phyloP scores from a whole-genome alignment of 2,797 vertebrate species.

The Hippocampus kuda region DNA sequence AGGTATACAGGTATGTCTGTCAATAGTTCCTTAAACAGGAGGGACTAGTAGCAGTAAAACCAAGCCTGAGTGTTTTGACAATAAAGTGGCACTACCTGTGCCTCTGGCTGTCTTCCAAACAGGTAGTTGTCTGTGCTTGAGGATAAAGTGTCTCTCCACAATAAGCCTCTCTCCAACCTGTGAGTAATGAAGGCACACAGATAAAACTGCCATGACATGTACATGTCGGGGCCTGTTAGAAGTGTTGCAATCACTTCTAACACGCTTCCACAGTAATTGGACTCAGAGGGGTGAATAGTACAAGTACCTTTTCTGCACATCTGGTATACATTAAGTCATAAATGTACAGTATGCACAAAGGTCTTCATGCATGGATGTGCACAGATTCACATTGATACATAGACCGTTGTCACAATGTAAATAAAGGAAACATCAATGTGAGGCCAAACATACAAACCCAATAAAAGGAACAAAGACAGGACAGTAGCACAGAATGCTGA shows the following conservation, averaged over 20 bases:
- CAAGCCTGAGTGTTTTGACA: constrained; percentile 3
- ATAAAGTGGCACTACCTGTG: constrained; percentile 15
- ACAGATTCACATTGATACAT: neutral
- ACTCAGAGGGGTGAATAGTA: neutral
- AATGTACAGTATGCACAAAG: neutral
- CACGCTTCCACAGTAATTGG: constrained; percentile 5
- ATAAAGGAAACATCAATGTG: too few relatives aligned
- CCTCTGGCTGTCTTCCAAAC: constrained; percentile 18
- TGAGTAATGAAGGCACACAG: constrained; percentile 13
- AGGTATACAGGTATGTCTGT: neutral
- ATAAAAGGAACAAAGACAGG: too few relatives aligned
- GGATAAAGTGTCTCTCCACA: constrained; percentile 33
- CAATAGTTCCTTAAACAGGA: neutral
- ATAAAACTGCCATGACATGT: constrained; percentile 13
- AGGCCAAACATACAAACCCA: too few relatives aligned
- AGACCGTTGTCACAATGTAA: too few relatives aligned
- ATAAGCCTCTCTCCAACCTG: constrained; percentile 17
- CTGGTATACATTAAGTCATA: neutral
- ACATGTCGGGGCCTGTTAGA: constrained; percentile 21
- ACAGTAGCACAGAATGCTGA: too few relatives aligned
- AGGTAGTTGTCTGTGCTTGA: constrained; percentile 22
- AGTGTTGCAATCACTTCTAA: constrained; percentile 21
- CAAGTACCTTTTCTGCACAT: neutral
- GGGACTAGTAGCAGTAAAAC: neutral
- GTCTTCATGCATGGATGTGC: neutral